Evolutionary conservation across 37 sponge, comb jelly and placozoan species (phyloP), one percentile per base, ranked within the genome.

Genomic region (Beroe forskalii): DNA sequence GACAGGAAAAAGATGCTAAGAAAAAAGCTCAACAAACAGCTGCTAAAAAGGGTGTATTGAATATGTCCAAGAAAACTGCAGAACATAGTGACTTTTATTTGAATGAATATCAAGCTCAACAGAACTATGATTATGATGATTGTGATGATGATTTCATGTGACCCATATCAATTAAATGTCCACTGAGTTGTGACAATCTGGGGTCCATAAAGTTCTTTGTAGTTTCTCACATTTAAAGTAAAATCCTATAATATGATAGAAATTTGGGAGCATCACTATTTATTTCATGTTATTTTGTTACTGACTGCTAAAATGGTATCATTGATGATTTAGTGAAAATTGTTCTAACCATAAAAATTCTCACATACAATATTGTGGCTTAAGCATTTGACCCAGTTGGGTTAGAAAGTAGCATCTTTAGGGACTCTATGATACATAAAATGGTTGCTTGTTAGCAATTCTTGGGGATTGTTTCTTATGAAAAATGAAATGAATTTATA

Each of bases 1-100:
- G 86, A 28, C 44, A 44, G 31, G 86, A 80, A 43, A 80, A 80
- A 43, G 86, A 80, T 43, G 86, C 86, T 41, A 80, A 80, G 27
- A 80, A 80, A 48, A 42, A 42, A 37, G 86, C 86, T n/a, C 86
- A 80, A 25, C 55, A 41, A 80, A 37, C 25, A 28, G 22, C 55
- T 28, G 20, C 40, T 72, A 80, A 80, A 37, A 80, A 80, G 55
- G 19, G 38, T 12, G 19, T 9, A 9, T 37, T 80, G 22, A 41
- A 80, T 6, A 37, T 80, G 24, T 30, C 37, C 8, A 80, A 80
- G 40, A 80, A 80, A 80, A 44, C 43, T 44, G 55, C 37, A 25
- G 35, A 32, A 41, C 44, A 37, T 80, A 33, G 38, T 38, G 86
- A 80, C 86, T 44, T 80, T 44, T 44, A 33, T 22, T 1, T 44